A percentile compares a stretch with the other conserved stretches of the same genome.
Evolutionary conservation across 1,140 invertebrate species (phyloP).

Genomic region (Dendrolimus punctatus): DNA sequence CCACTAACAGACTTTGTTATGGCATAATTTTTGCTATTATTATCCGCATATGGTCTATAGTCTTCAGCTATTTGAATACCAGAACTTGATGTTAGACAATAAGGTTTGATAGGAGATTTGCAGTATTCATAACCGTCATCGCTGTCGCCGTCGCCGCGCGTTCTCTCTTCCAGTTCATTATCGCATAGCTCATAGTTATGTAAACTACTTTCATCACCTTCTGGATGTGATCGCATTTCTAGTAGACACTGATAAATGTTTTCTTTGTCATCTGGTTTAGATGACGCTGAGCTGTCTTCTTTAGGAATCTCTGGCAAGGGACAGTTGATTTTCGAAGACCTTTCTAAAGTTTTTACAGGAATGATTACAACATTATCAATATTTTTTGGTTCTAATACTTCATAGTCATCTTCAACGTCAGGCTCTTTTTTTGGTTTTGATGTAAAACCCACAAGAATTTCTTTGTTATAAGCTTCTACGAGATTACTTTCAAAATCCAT

Average conservation of each 20-base stretch:
- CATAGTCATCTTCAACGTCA: slow-evolving; percentile 60
- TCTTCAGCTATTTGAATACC: slow-evolving; percentile 59
- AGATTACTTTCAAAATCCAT: slow-evolving; percentile 60
- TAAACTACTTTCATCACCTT: slow-evolving; percentile 59
- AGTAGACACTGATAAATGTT: slow-evolving; percentile 65
- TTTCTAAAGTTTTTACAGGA: slow-evolving; percentile 40
- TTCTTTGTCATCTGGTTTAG: slow-evolving; percentile 41
- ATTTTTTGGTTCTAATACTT: slow-evolving; percentile 55
- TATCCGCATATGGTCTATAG: slow-evolving; percentile 33
- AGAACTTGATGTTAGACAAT: slow-evolving; percentile 50
- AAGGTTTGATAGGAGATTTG: slow-evolving; percentile 59
- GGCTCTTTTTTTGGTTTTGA: slow-evolving; percentile 41
- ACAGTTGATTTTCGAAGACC: slow-evolving; percentile 60
- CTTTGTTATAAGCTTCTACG: slow-evolving; percentile 64
- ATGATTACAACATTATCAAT: slow-evolving; percentile 41
- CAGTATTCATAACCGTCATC: slow-evolving; percentile 69
- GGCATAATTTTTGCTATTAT: slow-evolving; percentile 45
- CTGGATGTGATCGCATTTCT: slow-evolving; percentile 59
- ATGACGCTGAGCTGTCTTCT: slow-evolving; percentile 16
- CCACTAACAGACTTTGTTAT: slow-evolving; percentile 62
- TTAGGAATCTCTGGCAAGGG: slow-evolving; percentile 67
- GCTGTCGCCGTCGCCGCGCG: slow-evolving; percentile 56
- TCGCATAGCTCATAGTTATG: slow-evolving; percentile 67
- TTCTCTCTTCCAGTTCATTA: slow-evolving; percentile 51
- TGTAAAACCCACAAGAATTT: slow-evolving; percentile 48